Percentiles rank a stretch among this genome's conserved stretches.
Conservation (phyloP, 2,797 vertebrate species). For the Micropoecilia bifurca region DNA sequence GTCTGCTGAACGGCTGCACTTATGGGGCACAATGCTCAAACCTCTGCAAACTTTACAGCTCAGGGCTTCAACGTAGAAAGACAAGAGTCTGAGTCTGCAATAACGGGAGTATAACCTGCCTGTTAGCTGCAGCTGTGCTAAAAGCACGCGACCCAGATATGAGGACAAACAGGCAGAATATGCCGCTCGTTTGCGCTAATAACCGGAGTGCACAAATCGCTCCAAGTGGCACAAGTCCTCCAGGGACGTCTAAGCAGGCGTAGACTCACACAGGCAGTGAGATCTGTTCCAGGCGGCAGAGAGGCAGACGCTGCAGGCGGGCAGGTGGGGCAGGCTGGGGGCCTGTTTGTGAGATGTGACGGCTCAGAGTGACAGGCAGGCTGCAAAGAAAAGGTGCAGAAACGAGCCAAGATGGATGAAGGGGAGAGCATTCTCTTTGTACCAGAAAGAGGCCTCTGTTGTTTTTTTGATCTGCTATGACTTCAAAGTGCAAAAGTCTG, state of each 20-base stretch:
- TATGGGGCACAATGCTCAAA: slow-evolving; percentile 48
- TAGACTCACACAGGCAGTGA: slow-evolving; percentile 9
- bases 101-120: slow-evolving; percentile 45
- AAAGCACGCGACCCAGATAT: slow-evolving; percentile 48
- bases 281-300: slow-evolving; percentile 37
- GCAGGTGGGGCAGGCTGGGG: slow-evolving; percentile 41
- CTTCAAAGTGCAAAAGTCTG: slow-evolving; percentile 80
- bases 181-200: slow-evolving; percentile 10
- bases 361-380: slow-evolving; percentile 63
- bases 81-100: slow-evolving; percentile 35
- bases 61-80: slow-evolving; percentile 34
- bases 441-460: slow-evolving; percentile 75
- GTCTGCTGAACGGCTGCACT: slow-evolving; percentile 30
- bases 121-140: slow-evolving; percentile 17
- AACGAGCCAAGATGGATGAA: slow-evolving; percentile 68
- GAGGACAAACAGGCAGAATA: slow-evolving; percentile 49
- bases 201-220: slow-evolving; percentile 36
- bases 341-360: slow-evolving; percentile 57
- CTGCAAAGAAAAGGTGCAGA: slow-evolving; percentile 61
- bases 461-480: slow-evolving; percentile 77
- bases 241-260: slow-evolving; percentile 17
- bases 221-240: slow-evolving; percentile 35
- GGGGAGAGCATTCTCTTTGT: slow-evolving; percentile 74
- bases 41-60: slow-evolving; percentile 31
- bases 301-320: slow-evolving; percentile 29